phyloP scores from a whole-genome alignment of 2,888 invertebrate genomes.

The Tethea ocularis region DNA sequence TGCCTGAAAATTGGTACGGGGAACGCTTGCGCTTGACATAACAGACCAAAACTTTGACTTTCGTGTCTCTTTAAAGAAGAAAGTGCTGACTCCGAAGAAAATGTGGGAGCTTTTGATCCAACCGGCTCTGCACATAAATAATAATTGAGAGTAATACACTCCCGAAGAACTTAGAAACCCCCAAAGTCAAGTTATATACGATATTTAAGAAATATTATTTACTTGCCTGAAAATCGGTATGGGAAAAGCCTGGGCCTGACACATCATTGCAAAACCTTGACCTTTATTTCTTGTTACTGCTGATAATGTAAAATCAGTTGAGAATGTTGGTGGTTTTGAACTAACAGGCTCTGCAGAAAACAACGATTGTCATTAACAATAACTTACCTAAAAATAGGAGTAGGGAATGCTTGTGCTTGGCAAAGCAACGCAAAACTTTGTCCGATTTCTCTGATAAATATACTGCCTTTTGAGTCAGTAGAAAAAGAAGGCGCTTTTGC shows the following conservation, averaged over 20 bases:
- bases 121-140: conserved; percentile 84
- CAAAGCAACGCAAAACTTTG: conserved; percentile 86
- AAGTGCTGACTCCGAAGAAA: conserved; percentile 86
- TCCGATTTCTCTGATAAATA: conserved; percentile 82
- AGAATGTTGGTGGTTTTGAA: conserved; percentile 84
- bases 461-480: conserved; percentile 85
- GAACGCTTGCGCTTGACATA: conserved; percentile 89
- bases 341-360: conserved; percentile 84
- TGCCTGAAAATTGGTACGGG: conserved; percentile 89
- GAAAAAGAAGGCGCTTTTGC: conserved; percentile 86
- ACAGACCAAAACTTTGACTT: conserved; percentile 83
- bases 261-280: conserved; percentile 85
- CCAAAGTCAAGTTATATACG: neutral
- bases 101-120: conserved; percentile 86
- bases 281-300: conserved; percentile 83
- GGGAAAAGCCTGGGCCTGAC: conserved; percentile 89
- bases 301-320: conserved; percentile 84
- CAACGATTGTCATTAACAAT: conserved; percentile 38
- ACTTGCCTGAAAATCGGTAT: conserved; percentile 89
- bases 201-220: conserved; percentile 16
- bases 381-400: conserved; percentile 86
- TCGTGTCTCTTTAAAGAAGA: conserved; percentile 84
- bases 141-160: conserved; percentile 11
- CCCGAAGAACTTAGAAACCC: neutral
- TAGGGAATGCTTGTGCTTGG: conserved; percentile 85